A percentile compares a stretch with the other conserved stretches of the same genome.
These are phyloP conservation scores for Propithecus coquereli DNA, from an alignment of 2,113 vertebrate genomes.

Conservation along the genomic window DNA sequence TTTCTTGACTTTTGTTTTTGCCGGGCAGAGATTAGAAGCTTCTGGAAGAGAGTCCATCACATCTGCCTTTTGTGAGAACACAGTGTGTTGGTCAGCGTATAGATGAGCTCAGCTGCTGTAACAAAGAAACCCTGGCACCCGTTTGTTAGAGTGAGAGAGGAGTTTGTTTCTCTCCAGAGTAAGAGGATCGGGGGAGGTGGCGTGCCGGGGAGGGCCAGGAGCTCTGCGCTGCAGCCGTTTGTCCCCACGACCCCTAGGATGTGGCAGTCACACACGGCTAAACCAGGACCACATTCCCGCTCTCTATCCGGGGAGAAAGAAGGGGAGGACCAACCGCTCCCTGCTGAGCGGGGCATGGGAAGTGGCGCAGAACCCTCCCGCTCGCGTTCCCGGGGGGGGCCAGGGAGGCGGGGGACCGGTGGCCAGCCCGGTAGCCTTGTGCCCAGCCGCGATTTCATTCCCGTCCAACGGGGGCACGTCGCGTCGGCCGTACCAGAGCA, in stretches of 20 bases:
- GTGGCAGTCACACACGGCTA: no score
- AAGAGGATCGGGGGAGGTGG: background rate
- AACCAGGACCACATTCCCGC: no score
- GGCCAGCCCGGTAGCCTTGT: background rate
- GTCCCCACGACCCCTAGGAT: background rate
- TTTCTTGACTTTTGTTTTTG: background rate
- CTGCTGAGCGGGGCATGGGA: background rate
- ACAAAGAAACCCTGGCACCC: no score
- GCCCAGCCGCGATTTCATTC: background rate
- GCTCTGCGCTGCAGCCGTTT: background rate
- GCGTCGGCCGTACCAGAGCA: rapidly evolving
- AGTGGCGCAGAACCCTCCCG: background rate
- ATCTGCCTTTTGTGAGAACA: background rate
- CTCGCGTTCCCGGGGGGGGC: rapidly evolving
- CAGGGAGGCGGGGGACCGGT: no score
- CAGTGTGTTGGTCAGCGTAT: background rate
- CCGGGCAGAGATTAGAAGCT: background rate
- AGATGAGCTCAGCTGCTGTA: background rate
- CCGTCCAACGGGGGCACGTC: background rate
- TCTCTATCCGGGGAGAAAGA: no score
- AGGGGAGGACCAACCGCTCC: no score
- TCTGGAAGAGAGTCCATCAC: background rate
- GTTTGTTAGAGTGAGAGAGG: background rate
- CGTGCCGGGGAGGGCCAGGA: background rate
- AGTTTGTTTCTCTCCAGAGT: no score